Evolutionary conservation across 2,797 vertebrate genomes (phyloP), one percentile per base, ranked within the genome.

Genomic region (Gila robusta): DNA sequence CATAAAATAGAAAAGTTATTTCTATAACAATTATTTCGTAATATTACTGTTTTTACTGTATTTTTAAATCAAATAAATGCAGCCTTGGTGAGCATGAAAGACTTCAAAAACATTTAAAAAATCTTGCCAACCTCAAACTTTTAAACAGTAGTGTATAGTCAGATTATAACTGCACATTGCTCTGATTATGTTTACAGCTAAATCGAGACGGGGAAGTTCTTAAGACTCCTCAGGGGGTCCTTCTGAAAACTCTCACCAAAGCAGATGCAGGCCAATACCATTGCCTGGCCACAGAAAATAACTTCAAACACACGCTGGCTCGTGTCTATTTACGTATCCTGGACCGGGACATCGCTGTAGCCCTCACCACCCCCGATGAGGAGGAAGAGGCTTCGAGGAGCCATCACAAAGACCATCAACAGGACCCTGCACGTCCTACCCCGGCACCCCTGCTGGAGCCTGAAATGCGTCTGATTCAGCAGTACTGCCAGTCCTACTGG

Each of bases 401-500:
- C 16, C 77, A 26, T 59, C 84, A 72, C 81, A 79, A 56, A 67
- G 37, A 83, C 39, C 79, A 79, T 41, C 87, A 82, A 10, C 73
- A 87, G 11, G 41, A 89, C 41, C 28, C 85, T 70, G 83, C 28
- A 32, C 52, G 62, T 0, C 93, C 89, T 49, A 84, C 89, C 0
- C 54, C 72, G 2, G 59, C 91, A 62, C 93, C 93, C 0, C 93
- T 93, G 0, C 94, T 95, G 82, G 94, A 95, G 0, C 92, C 95
- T 0, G 96, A 96, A 93, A 93, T 96, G 23, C 94, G 93, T 87
- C 92, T 96, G 88, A 96, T 96, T 21, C 94, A 95, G 92, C 96
- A 96, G 92, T 96, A 96, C 93, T 96, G 96, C 90, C 94, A 96
- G 90, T 95, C 95, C 59, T 96, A 96, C 92, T 95, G 95, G 96